Evolutionary conservation across 2,797 vertebrate species (phyloP), one percentile per base, ranked within the genome.

Genomic region (Fistularia tabacaria): DNA sequence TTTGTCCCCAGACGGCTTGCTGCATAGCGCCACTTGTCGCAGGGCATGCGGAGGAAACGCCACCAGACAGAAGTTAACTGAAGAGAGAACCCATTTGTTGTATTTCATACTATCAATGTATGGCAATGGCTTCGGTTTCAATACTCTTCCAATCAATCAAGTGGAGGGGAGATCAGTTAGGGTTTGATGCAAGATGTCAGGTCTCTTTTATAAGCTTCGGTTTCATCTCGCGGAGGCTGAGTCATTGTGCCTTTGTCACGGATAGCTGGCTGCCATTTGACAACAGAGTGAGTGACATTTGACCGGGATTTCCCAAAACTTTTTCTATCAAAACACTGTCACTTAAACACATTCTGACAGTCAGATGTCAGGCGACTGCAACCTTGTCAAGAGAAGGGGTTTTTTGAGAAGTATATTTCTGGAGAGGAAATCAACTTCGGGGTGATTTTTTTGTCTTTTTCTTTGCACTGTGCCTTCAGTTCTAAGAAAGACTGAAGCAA

Each of bases 1-100:
- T 82, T 58, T 75, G 65, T 74, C 64, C 62, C 57, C 66, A 75
- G 71, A 68, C 68, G 25, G 25, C 25, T 25, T 66, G 68, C 69
- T 71, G 79, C 67, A 52, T 70, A 77, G 73, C 66, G 73, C 69
- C 67, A 73, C 52, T 70, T 3, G 9, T 11, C 10, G 41, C 9
- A 10, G 9, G 10, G 6, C 10, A 42, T 10, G 10, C 41, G 10
- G 10, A 42, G 10, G 41, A 25, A 25, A 25, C 25, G 25, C 25
- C 25, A 25, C 25, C 25, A 25, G 25, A 25, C 25, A 25, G 25
- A 25, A 25, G 25, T 25, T 25, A 25, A 25, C 25, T 5, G 25
- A 25, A 25, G 25, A 25, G 25, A 25, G 25, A 5, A 25, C 25
- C 25, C 25, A 25, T 25, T 25, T 25, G 2, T 57, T 37, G 14